Percentiles rank a stretch among this genome's conserved stretches.
phyloP scores from a whole-genome alignment of 2,113 vertebrate genomes.

The Empidonax alnorum region DNA sequence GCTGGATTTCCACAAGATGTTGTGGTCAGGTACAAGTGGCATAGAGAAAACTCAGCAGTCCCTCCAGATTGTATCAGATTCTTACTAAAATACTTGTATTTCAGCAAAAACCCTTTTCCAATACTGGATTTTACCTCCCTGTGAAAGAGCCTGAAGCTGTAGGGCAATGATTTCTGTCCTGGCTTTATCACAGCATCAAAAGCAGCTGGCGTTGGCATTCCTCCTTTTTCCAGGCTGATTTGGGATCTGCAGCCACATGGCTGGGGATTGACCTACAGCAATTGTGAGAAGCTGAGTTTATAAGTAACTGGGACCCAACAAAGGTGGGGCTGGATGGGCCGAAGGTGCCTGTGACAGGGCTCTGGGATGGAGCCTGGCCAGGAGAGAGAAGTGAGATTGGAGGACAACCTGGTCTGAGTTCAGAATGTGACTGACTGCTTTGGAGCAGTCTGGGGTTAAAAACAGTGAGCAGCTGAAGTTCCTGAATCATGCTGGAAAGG shows the following conservation, averaged over 20 bases:
- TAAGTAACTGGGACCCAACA: neutral
- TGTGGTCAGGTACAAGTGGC: neutral
- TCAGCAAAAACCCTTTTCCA: neutral
- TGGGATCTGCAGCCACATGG: neutral
- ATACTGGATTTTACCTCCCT: accelerated
- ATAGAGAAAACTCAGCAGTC: neutral
- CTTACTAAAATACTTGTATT: neutral
- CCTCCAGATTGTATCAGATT: neutral
- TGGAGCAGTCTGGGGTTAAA: neutral
- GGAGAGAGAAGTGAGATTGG: neutral
- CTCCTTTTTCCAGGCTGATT: neutral
- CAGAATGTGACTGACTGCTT: neutral
- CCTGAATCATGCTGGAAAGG: neutral
- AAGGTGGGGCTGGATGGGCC: neutral
- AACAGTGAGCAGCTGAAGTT: neutral
- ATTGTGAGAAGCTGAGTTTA: neutral
- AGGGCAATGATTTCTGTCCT: neutral
- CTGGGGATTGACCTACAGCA: neutral
- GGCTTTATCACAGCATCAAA: neutral
- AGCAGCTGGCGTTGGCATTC: neutral
- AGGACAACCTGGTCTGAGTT: neutral
- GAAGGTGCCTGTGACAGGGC: neutral
- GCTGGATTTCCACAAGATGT: neutral
- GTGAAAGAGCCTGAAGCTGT: neutral
- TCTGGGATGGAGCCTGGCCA: neutral